A percentile compares a stretch with the other conserved stretches of the same genome.
Evolutionary conservation across 2,113 vertebrate species (phyloP).

Genomic region (Lathamus discolor): DNA sequence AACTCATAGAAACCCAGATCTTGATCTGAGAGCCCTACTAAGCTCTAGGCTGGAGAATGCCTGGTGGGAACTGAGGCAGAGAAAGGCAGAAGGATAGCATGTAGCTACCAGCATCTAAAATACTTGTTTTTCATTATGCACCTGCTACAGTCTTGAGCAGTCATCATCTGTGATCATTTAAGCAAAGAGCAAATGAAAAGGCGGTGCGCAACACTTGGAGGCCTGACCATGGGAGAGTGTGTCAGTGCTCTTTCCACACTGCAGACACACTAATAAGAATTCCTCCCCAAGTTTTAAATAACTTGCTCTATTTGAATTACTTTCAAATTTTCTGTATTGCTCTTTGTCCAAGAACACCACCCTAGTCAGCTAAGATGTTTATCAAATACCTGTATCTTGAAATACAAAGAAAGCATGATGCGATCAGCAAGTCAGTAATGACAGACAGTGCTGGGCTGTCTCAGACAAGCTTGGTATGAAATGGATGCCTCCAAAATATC

Average conservation of each 20-base stretch:
- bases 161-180: neutral
- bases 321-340: neutral
- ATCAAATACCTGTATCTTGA: neutral
- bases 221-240: neutral
- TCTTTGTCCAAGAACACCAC: neutral
- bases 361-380: neutral
- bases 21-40: neutral
- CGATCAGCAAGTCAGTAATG: neutral
- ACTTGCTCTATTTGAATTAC: neutral
- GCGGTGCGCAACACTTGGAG: rapidly evolving
- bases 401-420: neutral
- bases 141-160: neutral
- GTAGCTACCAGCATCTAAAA: neutral
- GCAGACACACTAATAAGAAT: neutral
- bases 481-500: neutral
- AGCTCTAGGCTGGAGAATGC: neutral
- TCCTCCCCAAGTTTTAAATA: neutral
- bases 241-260: neutral
- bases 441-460: neutral
- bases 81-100: neutral
- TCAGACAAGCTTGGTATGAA: neutral
- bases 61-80: neutral
- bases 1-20: neutral
- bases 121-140: rapidly evolving
- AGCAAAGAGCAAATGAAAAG: neutral